Base-by-base conservation (phyloP, 2,797 vertebrate genomes). In the Bufotes viridis region DNA sequence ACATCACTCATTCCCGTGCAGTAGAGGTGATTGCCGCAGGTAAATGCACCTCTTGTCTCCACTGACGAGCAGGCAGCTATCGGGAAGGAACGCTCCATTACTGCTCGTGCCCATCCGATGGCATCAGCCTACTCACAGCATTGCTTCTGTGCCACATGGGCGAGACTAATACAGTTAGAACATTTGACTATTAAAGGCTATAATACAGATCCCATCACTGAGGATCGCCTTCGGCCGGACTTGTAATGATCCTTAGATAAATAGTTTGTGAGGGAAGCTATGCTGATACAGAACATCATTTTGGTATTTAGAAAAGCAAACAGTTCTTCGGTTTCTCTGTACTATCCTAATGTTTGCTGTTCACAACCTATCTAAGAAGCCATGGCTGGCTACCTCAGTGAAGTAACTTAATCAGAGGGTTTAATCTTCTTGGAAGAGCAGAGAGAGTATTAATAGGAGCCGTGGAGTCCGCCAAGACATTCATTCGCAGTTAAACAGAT, bases 221-320 rank as follows among this genome's bases (percentile, higher is more conserved):
- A 42, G 42, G 86, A 24, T 72, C 69, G 58, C n/a, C 58, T 78
- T 63, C 22, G 10, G 24, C 53, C 80, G 55, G 75, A 65, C 63
- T 15, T 63, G 82, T 61, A 81, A 86, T 70, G 84, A 83, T 86
- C 74, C 72, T 51, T 83, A 88, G 57, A 81, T 80, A 86, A 86
- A 84, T 65, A 87, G 75, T 72, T 57, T 87, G 65, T 51, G 76
- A 55, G 81, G 81, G 84, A 87, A 72, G 63, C 72, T 63, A 83
- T 24, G 63, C 79, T 15, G 78, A 65, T 87, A 78, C 79, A 87
- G 60, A 78, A 60, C 85, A 84, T 87, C 51, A 84, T 78, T 84
- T 83, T 65, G 84, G 85, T 87, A 58, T 89, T 89, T 89, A 87
- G 84, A 78, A 89, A 86, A 89, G 88, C 79, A 89, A 89, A 86